Base-by-base conservation (phyloP, 1,140 invertebrate genomes). In the Hormaphis cornu region DNA sequence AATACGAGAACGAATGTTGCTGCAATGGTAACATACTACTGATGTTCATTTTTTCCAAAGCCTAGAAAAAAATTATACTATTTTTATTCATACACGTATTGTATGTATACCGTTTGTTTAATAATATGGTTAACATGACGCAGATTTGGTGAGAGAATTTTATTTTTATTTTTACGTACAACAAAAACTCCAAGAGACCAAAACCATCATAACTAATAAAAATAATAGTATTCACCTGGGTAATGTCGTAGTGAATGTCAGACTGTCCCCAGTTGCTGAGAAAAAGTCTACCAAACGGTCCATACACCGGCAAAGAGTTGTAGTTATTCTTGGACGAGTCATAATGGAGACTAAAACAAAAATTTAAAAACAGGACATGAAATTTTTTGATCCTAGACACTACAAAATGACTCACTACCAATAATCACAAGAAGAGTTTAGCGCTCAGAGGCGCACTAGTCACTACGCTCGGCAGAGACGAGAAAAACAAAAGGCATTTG, bases 221-320 rank as follows among this genome's bases (percentile, higher is more conserved):
- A 3, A 37, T 16, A 56, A 56, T 18, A 6, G 1, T 12, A 24
- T 48, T n/a, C n/a, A 66, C 61, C 44, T 66, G 42, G 12, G 35
- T 16, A 16, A 66, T 33, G 4, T 48, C 26, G 24, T 44, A 28
- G 35, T 66, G 61, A 24, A 66, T 46, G 8, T 66, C 1, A 0
- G 61, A 66, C n/a, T 66, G 61, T 16, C 40, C 61, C 61, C 61
- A 66, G 50, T 66, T 44, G n/a, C 18, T 48, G 6, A 66, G 4
- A 16, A 50, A n/a, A n/a, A 35, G 28, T 48, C 50, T 66, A 50
- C 50, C 28, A 50, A 10, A 66, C 18, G 61, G 61, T 33, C 61
- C 61, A 35, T 66, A 66, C 16, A 50, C 2, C 8, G 61, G 44
- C 5, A 24, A 33, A 42, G 30, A 18, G n/a, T 22, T 66, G 4